Evolutionary conservation across 1,140 invertebrate genomes (phyloP), one percentile per base, ranked within the genome.

Genomic region (Cydia strobilella): DNA sequence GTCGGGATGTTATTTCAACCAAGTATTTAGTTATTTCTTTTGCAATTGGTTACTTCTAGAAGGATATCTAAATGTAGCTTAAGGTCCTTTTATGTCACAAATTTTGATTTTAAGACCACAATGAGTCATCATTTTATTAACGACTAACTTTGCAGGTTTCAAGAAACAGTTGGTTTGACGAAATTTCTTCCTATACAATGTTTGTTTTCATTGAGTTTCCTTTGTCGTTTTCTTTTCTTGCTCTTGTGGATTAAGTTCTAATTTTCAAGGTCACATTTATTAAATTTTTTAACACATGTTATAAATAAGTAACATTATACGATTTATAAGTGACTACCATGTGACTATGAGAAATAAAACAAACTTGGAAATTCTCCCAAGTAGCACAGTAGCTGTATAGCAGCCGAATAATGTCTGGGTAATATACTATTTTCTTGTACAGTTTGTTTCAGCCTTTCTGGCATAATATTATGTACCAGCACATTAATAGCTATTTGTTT

Each of bases 81-180:
- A 39, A 69, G n/a, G 35, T 69, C 31, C 15, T 23, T 59, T 59
- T 59, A 39, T 20, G 31, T 69, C 31, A 39, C n/a, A 12, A 42
- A 0, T 5, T 69, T 39, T 69, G 42, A 35, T 51, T 59, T 62
- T 63, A 10, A 25, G 27, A 20, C n/a, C n/a, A 54, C 12, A n/a
- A 51, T 81, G 80, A 81, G 69, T 81, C 76, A 81, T 77, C 45
- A 59, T 42, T n/a, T 72, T 54, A 54, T 45, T 73, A 71, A 45
- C 25, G 39, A 71, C 65, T 45, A 62, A 72, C 45, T 39, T 59
- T 75, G 59, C 51, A 59, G n/a, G n/a, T 51, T 51, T 51, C 48
- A 7, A 1, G 48, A 51, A 51, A 51, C 48, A 51, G 3, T 51
- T 51, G 48, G 18, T 51, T 51, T 18, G 48, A 51, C n/a, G 48